Conservation (phyloP, 2,888 invertebrate species). For the Drosophila colorata region DNA sequence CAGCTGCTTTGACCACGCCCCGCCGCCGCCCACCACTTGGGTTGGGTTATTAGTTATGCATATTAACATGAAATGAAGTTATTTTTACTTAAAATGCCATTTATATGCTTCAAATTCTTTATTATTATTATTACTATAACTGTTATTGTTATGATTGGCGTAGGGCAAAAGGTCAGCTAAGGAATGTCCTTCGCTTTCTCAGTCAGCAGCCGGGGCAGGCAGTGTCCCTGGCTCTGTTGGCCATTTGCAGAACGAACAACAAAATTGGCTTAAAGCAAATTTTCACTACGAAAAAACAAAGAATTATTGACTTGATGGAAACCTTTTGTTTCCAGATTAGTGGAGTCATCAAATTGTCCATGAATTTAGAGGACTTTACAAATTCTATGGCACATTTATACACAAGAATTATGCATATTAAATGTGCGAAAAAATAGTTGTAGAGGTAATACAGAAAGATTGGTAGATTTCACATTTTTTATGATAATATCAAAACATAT, state of each 20-base stretch:
- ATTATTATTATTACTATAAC: constrained; percentile 36
- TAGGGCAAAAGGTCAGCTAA: constrained; percentile 20
- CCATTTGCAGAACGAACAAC: not conserved
- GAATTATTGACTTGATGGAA: not conserved
- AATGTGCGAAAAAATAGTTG: not conserved
- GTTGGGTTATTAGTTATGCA: constrained; percentile 38
- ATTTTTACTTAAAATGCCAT: constrained; percentile 79
- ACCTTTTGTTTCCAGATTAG: too few relatives aligned
- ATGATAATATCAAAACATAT: too few relatives aligned
- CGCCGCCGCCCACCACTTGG: constrained; percentile 5
- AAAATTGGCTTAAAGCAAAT: constrained; percentile 25
- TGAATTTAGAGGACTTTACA: too few relatives aligned
- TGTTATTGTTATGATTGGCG: constrained; percentile 33
- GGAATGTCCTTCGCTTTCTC: not conserved
- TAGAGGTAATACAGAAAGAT: too few relatives aligned
- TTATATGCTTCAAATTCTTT: constrained; percentile 68
- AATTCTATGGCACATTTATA: too few relatives aligned
- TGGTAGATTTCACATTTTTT: too few relatives aligned
- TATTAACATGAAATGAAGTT: constrained; percentile 73
- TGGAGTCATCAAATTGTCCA: too few relatives aligned
- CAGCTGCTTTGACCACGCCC: constrained; percentile 5
- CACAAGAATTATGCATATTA: not conserved
- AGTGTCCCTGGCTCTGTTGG: not conserved
- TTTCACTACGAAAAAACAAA: not conserved
- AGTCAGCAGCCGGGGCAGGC: not conserved